Conservation (phyloP, 92 coral and sea anemone species). For the Porites divaricata region DNA sequence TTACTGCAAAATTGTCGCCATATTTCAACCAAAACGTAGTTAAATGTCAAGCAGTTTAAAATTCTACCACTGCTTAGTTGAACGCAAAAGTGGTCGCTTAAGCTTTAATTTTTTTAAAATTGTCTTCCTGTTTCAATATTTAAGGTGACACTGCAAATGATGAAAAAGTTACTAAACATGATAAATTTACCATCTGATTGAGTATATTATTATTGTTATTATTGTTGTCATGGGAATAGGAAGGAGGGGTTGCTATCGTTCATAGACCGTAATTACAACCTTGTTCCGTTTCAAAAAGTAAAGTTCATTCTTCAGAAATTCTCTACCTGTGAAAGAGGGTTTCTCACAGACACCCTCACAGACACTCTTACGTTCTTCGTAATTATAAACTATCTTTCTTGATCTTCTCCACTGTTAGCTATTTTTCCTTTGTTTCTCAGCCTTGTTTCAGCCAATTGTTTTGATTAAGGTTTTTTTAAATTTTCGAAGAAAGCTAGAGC, state of each 20-base stretch:
- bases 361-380: no score
- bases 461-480: no score
- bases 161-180: no score
- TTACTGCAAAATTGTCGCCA: not conserved
- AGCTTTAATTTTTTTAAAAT: no score
- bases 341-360: no score
- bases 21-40: not conserved
- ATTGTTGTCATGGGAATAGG: no score
- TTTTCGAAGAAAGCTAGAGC: no score
- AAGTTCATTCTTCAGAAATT: not conserved
- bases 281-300: not conserved
- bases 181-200: no score
- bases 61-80: not conserved
- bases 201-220: no score
- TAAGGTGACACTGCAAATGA: not conserved
- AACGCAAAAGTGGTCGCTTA: not conserved
- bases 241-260: not conserved
- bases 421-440: not conserved
- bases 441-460: not conserved
- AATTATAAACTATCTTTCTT: not conserved
- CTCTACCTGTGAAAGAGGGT: no score
- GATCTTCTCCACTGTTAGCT: not conserved
- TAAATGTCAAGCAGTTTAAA: not conserved
- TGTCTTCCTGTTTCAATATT: not conserved
- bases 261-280: not conserved